Evolutionary conservation across 2,113 vertebrate genomes (phyloP).

Genomic region (Ictalurus punctatus): DNA sequence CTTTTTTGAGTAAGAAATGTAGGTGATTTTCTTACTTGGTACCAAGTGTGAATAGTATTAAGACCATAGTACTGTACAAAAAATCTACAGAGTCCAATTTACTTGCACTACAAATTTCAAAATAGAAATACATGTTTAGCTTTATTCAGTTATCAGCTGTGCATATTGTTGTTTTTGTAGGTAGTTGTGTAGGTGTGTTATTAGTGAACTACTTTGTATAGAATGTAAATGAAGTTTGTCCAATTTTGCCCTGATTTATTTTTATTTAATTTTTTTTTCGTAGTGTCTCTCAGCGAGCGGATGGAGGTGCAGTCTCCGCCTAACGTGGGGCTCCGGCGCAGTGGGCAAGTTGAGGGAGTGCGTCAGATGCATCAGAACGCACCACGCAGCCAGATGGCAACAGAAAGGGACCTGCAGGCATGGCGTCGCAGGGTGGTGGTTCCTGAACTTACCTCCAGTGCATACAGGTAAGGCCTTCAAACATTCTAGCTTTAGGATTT

Average conservation of each 20-base stretch:
- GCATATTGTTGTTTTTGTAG: neutral
- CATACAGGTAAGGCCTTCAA: conserved; percentile 74
- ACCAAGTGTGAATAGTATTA: neutral
- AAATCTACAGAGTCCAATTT: neutral
- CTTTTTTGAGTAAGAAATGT: neutral
- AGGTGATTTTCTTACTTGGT: neutral
- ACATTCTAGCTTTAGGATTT: neutral
- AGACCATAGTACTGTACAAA: neutral
- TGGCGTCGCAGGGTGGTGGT: conserved; percentile 93
- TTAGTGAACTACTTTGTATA: neutral
- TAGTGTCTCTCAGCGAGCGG: conserved; percentile 84
- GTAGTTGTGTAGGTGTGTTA: neutral
- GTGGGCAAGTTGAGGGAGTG: conserved; percentile 94
- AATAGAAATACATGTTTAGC: neutral
- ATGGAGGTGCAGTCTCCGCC: conserved; percentile 88
- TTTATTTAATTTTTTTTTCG: neutral
- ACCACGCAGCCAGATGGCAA: conserved; percentile 93
- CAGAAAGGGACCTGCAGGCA: conserved; percentile 89
- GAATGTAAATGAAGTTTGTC: neutral
- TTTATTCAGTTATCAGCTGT: neutral
- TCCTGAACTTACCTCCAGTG: conserved; percentile 80
- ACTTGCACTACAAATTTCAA: neutral
- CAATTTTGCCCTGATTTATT: neutral
- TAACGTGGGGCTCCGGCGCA: conserved; percentile 91
- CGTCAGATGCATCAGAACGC: conserved; percentile 96